phyloP scores from a whole-genome alignment of 2,888 invertebrate genomes.

The Orthonevra nobilis region DNA sequence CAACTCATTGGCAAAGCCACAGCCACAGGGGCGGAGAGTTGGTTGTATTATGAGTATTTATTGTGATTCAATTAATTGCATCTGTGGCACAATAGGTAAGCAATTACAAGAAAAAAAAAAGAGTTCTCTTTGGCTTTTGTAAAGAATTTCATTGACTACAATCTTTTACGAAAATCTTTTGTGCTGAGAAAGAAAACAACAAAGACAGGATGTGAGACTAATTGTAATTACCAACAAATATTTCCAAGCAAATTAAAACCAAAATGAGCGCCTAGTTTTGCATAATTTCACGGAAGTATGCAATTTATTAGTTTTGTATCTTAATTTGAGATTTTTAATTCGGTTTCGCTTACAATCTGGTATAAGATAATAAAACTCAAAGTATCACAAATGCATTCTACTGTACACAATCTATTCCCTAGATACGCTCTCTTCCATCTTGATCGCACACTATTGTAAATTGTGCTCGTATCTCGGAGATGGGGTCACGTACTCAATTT shows the following conservation, averaged over 20 bases:
- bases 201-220: conserved; percentile 68
- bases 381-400: conserved; percentile 14
- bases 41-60: conserved; percentile 27
- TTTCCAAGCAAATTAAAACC: conserved; percentile 62
- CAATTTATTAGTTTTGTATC: conserved; percentile 53
- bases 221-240: conserved; percentile 64
- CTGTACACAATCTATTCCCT: not conserved
- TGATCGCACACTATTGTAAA: conserved; percentile 30
- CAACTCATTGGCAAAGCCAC: too few species aligned
- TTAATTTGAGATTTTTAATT: conserved; percentile 61
- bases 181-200: conserved; percentile 38
- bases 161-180: not conserved
- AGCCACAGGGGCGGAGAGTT: not conserved
- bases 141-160: conserved; percentile 64
- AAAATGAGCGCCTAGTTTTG: conserved; percentile 46
- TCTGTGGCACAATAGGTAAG: conserved; percentile 61
- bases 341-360: conserved; percentile 54
- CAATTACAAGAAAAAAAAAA: too few species aligned
- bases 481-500: conserved; percentile 80
- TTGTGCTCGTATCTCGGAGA: conserved; percentile 67
- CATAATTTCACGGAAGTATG: conserved; percentile 65
- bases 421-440: conserved; percentile 6
- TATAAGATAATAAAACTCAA: conserved; percentile 42
- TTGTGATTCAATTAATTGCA: conserved; percentile 69
- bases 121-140: conserved; percentile 59